Evolutionary conservation across 30 jellyfish, hydroid and myxozoan species (phyloP).

Genomic region (Clytia hemisphaerica): DNA sequence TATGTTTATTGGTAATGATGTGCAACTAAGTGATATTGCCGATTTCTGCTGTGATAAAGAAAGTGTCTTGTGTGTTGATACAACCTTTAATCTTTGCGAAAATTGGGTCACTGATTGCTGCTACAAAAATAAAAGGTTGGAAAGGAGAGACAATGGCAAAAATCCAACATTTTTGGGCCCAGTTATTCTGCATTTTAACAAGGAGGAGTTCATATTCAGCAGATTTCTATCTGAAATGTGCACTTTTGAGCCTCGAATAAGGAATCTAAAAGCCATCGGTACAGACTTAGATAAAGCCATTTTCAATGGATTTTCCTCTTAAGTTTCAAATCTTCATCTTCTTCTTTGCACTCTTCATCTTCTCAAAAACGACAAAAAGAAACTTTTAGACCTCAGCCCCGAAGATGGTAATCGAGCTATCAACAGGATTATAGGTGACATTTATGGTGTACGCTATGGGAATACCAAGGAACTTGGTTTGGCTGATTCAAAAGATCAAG

Average conservation of each 20-base stretch:
- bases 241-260: slow-evolving; percentile 2
- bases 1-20: neutral
- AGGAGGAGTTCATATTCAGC: neutral
- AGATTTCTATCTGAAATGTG: neutral
- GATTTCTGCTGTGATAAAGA: slow-evolving; percentile 8
- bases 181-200: neutral
- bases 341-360: too few relatives aligned
- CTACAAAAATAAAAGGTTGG: slow-evolving; percentile 10
- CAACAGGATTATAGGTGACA: too few relatives aligned
- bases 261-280: slow-evolving; percentile 5
- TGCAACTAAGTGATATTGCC: slow-evolving; percentile 1
- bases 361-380: too few relatives aligned
- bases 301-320: neutral
- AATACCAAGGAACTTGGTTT: too few relatives aligned
- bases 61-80: slow-evolving; percentile 7
- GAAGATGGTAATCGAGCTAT: too few relatives aligned
- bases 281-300: neutral
- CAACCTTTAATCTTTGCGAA: slow-evolving; percentile 1
- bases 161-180: slow-evolving; percentile 8
- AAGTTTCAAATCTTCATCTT: too few relatives aligned
- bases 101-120: slow-evolving; percentile 12
- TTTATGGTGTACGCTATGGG: too few relatives aligned
- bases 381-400: too few relatives aligned
- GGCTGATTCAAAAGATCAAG: too few relatives aligned
- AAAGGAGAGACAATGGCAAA: neutral